phyloP scores from a whole-genome alignment of 30 jellyfish, hydroid and myxozoan species.

The Aurelia aurita complex sp. Pacific region DNA sequence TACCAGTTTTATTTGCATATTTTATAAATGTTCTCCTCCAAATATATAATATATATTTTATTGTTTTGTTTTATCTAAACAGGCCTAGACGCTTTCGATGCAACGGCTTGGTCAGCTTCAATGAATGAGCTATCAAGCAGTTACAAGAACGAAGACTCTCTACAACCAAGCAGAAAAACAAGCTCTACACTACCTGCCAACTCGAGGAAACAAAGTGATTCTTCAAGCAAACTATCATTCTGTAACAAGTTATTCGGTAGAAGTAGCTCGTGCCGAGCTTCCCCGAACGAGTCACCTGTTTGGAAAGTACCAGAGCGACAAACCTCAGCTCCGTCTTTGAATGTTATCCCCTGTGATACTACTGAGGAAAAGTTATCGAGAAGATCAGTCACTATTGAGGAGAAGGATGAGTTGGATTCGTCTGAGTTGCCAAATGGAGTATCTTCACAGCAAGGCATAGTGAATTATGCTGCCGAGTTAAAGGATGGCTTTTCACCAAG shows the following conservation, averaged over 20 bases:
- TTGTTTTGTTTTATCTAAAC: background rate
- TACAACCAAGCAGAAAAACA: background rate
- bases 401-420: no score
- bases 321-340: background rate
- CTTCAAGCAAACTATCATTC: background rate
- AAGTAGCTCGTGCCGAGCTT: background rate
- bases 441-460: background rate
- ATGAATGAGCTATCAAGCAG: conserved; percentile 47
- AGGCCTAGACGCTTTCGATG: conserved; percentile 40
- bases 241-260: background rate
- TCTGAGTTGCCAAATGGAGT: conserved; percentile 15
- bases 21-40: no score
- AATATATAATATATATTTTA: no score
- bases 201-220: background rate
- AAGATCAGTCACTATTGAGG: background rate
- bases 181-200: conserved; percentile 19
- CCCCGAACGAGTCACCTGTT: no score
- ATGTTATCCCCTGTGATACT: background rate
- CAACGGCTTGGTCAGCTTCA: conserved; percentile 61
- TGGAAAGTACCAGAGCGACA: background rate
- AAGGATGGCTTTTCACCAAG: conserved; percentile 7
- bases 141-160: conserved; percentile 30
- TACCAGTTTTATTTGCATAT: no score
- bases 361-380: background rate
- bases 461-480: background rate